Percentiles rank a stretch among this genome's conserved stretches.
phyloP scores from a whole-genome alignment of 2,888 invertebrate genomes.

The Mallateleia sp. region DNA sequence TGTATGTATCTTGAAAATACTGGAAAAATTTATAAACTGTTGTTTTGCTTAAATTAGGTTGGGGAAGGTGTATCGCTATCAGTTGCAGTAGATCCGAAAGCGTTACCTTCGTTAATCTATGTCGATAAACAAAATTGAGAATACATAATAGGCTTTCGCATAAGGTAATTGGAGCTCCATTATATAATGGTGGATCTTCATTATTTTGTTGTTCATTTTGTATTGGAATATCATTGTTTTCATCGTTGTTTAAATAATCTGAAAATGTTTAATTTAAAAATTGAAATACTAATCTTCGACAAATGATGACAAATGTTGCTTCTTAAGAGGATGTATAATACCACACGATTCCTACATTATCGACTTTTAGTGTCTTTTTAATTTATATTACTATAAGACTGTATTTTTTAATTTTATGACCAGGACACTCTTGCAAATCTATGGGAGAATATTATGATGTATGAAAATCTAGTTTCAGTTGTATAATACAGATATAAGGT shows the following conservation, averaged over 20 bases:
- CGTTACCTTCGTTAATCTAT: neutral
- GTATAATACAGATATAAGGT: too few relatives aligned
- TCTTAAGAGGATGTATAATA: too few relatives aligned
- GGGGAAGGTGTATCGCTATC: neutral
- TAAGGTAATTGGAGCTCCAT: neutral
- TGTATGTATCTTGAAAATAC: neutral
- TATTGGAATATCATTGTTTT: neutral
- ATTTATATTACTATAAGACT: too few relatives aligned
- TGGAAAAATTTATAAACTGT: neutral
- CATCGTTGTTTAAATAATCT: slow-evolving; percentile 7
- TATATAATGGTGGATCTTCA: slow-evolving; percentile 12
- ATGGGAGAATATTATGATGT: too few relatives aligned
- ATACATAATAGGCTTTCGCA: neutral
- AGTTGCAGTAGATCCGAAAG: slow-evolving; percentile 5
- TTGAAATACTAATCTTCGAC: too few relatives aligned
- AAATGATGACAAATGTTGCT: too few relatives aligned
- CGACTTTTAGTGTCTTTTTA: too few relatives aligned
- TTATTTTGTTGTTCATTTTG: neutral
- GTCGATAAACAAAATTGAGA: slow-evolving; percentile 11
- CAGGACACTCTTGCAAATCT: too few relatives aligned
- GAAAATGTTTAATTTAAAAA: too few relatives aligned
- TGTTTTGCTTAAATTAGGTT: slow-evolving; percentile 8
- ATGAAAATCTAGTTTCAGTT: too few relatives aligned
- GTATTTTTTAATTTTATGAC: too few relatives aligned
- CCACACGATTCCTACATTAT: too few relatives aligned